Conservation (phyloP, 1,140 invertebrate species). For the Dryas iulia region DNA sequence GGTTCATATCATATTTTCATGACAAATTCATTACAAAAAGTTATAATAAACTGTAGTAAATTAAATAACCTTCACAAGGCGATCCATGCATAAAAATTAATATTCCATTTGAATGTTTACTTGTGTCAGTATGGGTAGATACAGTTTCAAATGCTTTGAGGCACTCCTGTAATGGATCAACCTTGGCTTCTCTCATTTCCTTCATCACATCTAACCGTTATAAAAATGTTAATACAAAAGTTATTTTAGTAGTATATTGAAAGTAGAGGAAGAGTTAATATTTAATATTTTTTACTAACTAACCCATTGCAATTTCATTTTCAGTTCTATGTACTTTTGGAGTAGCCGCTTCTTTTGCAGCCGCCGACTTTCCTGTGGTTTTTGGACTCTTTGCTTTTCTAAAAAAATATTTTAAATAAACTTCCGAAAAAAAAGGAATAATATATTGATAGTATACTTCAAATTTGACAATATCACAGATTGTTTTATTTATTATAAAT, state of each 20-base stretch:
- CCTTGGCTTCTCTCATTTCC: slow-evolving; percentile 48
- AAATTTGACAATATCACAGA: too few relatives aligned
- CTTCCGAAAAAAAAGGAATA: too few relatives aligned
- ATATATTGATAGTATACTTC: too few relatives aligned
- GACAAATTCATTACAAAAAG: too few relatives aligned
- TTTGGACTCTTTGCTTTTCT: slow-evolving; percentile 62
- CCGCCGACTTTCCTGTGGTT: slow-evolving; percentile 30
- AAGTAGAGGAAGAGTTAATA: too few relatives aligned
- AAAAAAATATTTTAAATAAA: background rate
- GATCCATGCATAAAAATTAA: slow-evolving; percentile 66
- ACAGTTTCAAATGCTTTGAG: slow-evolving; percentile 41
- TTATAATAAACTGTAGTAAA: background rate
- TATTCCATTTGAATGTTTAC: slow-evolving; percentile 53
- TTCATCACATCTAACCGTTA: slow-evolving; percentile 56
- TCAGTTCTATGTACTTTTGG: slow-evolving; percentile 54
- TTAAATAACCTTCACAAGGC: slow-evolving; percentile 57
- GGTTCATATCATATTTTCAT: too few relatives aligned
- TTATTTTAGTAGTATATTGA: too few relatives aligned
- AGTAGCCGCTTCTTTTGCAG: slow-evolving; percentile 30
- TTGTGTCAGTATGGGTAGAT: slow-evolving; percentile 24
- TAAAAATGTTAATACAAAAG: background rate
- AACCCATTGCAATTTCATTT: slow-evolving; percentile 64
- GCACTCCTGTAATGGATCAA: slow-evolving; percentile 62
- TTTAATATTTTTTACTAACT: background rate
- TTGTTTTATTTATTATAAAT: too few relatives aligned